phyloP scores from a whole-genome alignment of 2,797 vertebrate genomes.

The Danio tinwini region DNA sequence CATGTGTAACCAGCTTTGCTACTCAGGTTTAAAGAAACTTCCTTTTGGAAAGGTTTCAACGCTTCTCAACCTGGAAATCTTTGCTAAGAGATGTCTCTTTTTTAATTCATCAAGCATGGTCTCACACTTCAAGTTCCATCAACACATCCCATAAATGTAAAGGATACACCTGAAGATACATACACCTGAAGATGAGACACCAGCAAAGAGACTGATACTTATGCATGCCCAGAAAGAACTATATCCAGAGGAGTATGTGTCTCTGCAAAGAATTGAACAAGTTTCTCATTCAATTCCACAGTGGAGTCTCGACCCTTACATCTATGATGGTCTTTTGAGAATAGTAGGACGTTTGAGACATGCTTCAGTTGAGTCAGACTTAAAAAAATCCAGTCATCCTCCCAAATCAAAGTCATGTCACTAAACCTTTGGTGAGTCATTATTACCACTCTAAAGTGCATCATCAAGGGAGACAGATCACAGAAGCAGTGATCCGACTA shows the following conservation, averaged over 20 bases:
- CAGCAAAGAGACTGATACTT: constrained; percentile 37
- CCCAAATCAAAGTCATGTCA: constrained; percentile 31
- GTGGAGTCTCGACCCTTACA: constrained; percentile 19
- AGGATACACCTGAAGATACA: constrained; percentile 51
- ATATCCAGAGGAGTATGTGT: constrained; percentile 39
- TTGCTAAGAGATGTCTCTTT: too few relatives aligned
- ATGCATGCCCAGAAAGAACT: constrained; percentile 35
- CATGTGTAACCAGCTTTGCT: too few relatives aligned
- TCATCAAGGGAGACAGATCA: constrained; percentile 42
- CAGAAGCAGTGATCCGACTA: constrained; percentile 21
- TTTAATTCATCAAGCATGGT: too few relatives aligned
- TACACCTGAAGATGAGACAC: constrained; percentile 48
- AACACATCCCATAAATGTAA: too few relatives aligned
- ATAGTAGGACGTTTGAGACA: constrained; percentile 40
- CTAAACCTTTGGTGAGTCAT: too few relatives aligned
- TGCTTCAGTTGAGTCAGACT: neutral
- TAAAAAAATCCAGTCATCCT: constrained; percentile 44
- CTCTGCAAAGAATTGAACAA: neutral
- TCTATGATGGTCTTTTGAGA: neutral
- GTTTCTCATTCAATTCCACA: neutral
- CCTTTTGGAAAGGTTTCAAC: too few relatives aligned
- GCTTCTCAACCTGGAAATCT: too few relatives aligned
- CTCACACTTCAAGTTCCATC: too few relatives aligned
- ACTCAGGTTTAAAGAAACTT: too few relatives aligned
- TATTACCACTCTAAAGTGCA: constrained; percentile 19